Base-by-base conservation (phyloP, 2,888 invertebrate species). In the Helleia helle region DNA sequence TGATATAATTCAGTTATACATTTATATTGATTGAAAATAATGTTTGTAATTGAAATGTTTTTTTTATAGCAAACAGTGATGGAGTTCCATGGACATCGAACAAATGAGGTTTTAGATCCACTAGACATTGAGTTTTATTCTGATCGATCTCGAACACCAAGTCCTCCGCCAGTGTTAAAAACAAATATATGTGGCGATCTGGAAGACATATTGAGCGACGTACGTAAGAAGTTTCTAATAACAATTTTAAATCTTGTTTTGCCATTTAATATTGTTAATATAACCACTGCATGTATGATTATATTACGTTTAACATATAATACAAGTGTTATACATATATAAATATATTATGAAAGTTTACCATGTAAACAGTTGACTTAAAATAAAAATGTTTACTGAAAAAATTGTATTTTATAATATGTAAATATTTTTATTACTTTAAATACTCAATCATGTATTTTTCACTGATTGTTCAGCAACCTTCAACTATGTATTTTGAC, bases 161-260 rank as follows among this genome's bases (percentile, higher is more conserved):
- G 77, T 53, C 79, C 80, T 46, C 53, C 71, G 41, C 83, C 83
- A 39, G 72, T 81, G 43, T 63, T 84, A 50, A 58, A 67, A 36
- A 71, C 77, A 47, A 80, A 71, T 71, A 68, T 69, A 49, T 68
- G 67, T 64, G 73, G 72, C 54, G 81, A 81, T 60, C 66, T 84
- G 66, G 83, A 84, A 60, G 84, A 84, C 77, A 79, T 84, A 61
- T 77, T 84, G 70, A 80, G 71, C 71, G 84, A 84, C 74, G 84
- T 84, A 67, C 70, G 83, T 80, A 56, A 34, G 36, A 37, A 31
- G 25, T 40, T 40, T 30, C 14, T 26, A 29, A 12, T 29, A 12
- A 2, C 6, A 5, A 2, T n/a, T n/a, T 13, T 24, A 12, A 36
- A 36, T 22, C 37, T 25, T 26, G 37, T 17, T 22, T 34, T 17